Base-by-base conservation (phyloP, 2,888 invertebrate species). In the Autographa gamma region DNA sequence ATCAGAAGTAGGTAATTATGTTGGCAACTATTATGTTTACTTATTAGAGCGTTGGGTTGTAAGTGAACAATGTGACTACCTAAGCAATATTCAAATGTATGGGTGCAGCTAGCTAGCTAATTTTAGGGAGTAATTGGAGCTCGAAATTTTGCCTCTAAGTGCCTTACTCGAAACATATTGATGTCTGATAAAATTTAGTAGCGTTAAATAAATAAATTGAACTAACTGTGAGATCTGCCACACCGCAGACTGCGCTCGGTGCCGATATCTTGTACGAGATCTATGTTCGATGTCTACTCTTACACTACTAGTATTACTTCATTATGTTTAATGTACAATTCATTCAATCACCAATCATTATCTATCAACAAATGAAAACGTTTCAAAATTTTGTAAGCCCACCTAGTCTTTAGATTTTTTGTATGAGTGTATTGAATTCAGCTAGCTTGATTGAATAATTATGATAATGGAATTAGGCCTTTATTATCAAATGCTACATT, bases 341-440 rank as follows among this genome's bases (percentile, higher is more conserved):
- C 80, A 81, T 77, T 73, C 64, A 81, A 73, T 83, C 77, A 77
- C 80, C 73, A 58, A 74, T 75, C 81, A 86, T 86, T 73, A 81
- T 83, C 76, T 82, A 86, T 81, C 73, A 79, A 77, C 69, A 83
- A 85, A 82, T 84, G 73, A 79, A 81, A 85, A 85, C 82, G 84
- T 88, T 87, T 91, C 90, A 89, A 92, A 92, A 91, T 90, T 92
- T 87, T 89, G 84, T 90, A 92, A 94, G 93, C 95, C 95, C 95
- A 95, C 95, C 95, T 95, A 95, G 95, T 95, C 94, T 93, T 91
- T 93, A 92, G 89, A 91, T 88, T 90, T 90, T 87, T 89, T 89
- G 87, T 87, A 91, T 87, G 91, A 90, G 88, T 91, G 90, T 86
- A 88, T 88, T 87, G 88, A 87, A 88, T 90, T 91, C 92, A 89